Conservation (phyloP, 2,113 vertebrate genomes). For the pig (Sus scrofa) region DNA sequence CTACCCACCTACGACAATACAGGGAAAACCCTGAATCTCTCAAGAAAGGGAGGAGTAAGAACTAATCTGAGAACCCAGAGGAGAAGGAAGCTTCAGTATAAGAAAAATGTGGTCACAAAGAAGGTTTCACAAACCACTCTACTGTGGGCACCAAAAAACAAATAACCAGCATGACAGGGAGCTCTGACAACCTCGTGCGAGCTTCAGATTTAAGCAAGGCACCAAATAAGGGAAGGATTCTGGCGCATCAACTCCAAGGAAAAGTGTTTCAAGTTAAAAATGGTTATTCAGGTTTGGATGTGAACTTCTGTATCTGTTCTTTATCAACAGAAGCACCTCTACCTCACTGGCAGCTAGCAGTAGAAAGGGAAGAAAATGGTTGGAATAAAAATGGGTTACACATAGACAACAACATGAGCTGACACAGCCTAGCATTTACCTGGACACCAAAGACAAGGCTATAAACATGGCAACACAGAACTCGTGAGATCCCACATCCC, state of each 20-base stretch:
- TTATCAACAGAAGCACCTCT: conserved; percentile 89
- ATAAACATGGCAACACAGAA: conserved; percentile 57
- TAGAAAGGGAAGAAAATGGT: conserved; percentile 82
- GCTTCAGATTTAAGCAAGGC: conserved; percentile 86
- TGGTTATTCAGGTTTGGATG: conserved; percentile 91
- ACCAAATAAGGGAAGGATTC: conserved; percentile 93
- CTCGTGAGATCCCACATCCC: conserved; percentile 22
- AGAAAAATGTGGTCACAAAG: conserved; percentile 59
- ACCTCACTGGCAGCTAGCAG: conserved; percentile 85
- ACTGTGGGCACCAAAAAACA: conserved; percentile 70
- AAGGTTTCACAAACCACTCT: conserved; percentile 66
- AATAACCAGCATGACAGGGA: conserved; percentile 64
- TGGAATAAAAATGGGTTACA: conserved; percentile 83
- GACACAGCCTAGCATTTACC: conserved; percentile 76
- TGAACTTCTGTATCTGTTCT: conserved; percentile 91
- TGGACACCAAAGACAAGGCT: conserved; percentile 70
- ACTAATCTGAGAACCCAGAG: conserved; percentile 57
- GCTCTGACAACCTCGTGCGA: conserved; percentile 83
- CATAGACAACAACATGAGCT: conserved; percentile 82
- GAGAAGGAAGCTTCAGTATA: conserved; percentile 54
- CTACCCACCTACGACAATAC: conserved; percentile 48
- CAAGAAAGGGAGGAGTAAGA: conserved; percentile 68
- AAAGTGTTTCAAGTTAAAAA: conserved; percentile 91
- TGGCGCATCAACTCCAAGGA: conserved; percentile 85
- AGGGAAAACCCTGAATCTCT: background rate